Percentiles rank a stretch among this genome's conserved stretches.
phyloP scores from a whole-genome alignment of 2,113 vertebrate genomes.

The Macheiramphus alcinus region DNA sequence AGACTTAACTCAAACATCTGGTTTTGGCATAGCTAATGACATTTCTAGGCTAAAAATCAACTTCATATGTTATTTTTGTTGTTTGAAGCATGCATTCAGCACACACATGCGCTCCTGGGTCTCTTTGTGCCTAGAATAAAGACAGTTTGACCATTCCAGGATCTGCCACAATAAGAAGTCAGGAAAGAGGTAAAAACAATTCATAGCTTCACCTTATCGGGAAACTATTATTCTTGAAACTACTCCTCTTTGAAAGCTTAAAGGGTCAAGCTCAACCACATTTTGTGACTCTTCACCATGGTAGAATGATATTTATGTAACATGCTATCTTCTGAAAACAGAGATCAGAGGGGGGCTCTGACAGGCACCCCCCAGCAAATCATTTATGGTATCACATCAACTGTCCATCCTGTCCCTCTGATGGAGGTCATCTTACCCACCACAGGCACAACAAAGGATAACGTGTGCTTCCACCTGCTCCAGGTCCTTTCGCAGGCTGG shows the following conservation, averaged over 20 bases:
- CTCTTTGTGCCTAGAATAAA: not conserved
- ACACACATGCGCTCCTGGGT: not conserved
- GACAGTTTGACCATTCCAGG: not conserved
- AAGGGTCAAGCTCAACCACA: not conserved
- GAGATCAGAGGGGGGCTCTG: not conserved
- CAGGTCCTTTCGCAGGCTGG: not conserved
- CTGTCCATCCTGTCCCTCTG: not conserved
- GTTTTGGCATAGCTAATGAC: not conserved
- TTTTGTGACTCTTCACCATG: not conserved
- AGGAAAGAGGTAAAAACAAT: not conserved
- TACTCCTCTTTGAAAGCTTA: not conserved
- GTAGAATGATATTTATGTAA: not conserved
- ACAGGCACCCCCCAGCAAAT: not conserved
- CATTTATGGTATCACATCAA: not conserved
- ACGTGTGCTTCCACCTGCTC: not conserved
- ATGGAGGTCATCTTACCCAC: not conserved
- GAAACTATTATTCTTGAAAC: not conserved
- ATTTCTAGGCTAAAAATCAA: not conserved
- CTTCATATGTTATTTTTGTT: not conserved
- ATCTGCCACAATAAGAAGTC: not conserved
- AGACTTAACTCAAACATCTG: constrained; percentile 18
- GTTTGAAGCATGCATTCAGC: not conserved
- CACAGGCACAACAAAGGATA: not conserved
- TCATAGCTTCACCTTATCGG: not conserved
- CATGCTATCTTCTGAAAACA: not conserved